Evolutionary conservation across 2,888 invertebrate genomes (phyloP).

Genomic region (Xanthostigma xanthostigma): DNA sequence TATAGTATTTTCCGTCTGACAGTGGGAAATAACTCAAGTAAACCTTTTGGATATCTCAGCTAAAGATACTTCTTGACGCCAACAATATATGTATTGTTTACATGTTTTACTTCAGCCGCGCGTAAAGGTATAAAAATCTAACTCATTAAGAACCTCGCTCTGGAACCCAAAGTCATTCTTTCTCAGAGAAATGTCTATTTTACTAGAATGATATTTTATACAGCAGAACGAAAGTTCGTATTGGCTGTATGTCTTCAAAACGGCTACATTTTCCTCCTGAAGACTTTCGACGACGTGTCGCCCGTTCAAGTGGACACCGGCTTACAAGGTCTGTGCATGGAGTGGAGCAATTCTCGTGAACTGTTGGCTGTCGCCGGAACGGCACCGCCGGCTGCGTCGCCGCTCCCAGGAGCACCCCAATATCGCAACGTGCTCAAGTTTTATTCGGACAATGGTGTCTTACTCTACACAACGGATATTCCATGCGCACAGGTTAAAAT

Average conservation of each 20-base stretch:
- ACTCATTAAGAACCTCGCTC: background rate
- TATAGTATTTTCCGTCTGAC: too few species aligned
- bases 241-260: slow-evolving; percentile 79
- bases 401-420: slow-evolving; percentile 27
- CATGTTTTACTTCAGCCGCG: too few species aligned
- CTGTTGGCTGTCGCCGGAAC: slow-evolving; percentile 83
- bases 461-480: slow-evolving; percentile 65
- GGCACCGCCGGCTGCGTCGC: slow-evolving; percentile 24
- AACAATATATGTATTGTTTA: too few species aligned
- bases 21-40: too few species aligned
- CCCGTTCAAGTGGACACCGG: slow-evolving; percentile 75
- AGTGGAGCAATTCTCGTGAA: slow-evolving; percentile 93
- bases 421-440: slow-evolving; percentile 78
- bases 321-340: slow-evolving; percentile 71
- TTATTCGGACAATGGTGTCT: slow-evolving; percentile 71
- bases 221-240: slow-evolving; percentile 53
- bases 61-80: too few species aligned
- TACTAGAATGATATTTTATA: slow-evolving; percentile 10
- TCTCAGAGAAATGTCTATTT: background rate
- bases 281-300: slow-evolving; percentile 86
- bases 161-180: too few species aligned
- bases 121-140: too few species aligned
- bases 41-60: too few species aligned
- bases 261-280: slow-evolving; percentile 78
- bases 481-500: slow-evolving; percentile 54